Base-by-base conservation (phyloP, 2,888 invertebrate genomes). In the Meteorus colon region DNA sequence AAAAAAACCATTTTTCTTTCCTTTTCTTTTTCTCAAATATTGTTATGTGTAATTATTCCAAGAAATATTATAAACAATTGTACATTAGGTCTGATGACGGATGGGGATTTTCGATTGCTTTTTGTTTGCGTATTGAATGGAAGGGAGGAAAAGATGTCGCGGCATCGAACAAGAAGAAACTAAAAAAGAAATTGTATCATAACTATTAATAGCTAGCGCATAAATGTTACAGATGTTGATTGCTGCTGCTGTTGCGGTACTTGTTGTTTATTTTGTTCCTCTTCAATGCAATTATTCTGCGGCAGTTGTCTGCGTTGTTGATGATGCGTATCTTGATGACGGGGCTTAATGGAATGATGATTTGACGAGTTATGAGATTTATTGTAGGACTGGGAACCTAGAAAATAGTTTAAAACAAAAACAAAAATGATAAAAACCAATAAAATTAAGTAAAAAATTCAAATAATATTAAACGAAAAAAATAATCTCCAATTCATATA, bases 291-390 rank as follows among this genome's bases (percentile, higher is more conserved):
- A 84, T 86, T 85, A 81, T 82, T 86, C 82, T 84, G 84, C 84
- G 85, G 83, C 85, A 81, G 84, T 84, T 84, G 84, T 83, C 86
- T 85, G 83, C 86, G 86, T 84, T 83, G 86, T 84, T 83, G 84
- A 82, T 81, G 84, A 80, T 60, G 74, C 37, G 41, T 34, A 37
- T 65, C 65, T 74, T 82, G 86, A 84, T 84, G 83, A 81, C 84
- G 87, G 80, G 84, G 80, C 84, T 86, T 87, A 84, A 86, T 89
- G 89, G 89, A 89, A 89, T 89, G 89, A 88, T 88, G 86, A 89
- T 86, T 86, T 82, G 86, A 87, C 85, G 86, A 86, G 84, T 87
- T 87, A 85, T 87, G 87, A 86, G 82, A 84, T 84, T 86, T 85
- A 80, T 82, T 85, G 82, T 84, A 80, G 84, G 85, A 83, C 84